Percentiles rank a stretch among this genome's conserved stretches.
phyloP scores from a whole-genome alignment of 1,140 invertebrate species.

The Augochlora pura region DNA sequence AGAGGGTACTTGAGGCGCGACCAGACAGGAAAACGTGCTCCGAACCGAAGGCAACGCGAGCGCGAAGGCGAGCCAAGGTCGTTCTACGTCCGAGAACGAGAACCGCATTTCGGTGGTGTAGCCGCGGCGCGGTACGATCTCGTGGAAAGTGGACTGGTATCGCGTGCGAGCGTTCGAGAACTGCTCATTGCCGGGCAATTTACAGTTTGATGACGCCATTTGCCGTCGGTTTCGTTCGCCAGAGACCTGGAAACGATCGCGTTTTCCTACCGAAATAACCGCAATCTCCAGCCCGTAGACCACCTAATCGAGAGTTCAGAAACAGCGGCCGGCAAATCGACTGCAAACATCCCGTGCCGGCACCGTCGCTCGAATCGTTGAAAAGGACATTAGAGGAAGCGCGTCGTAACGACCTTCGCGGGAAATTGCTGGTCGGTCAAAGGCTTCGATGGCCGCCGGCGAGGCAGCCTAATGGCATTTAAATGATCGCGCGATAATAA shows the following conservation, averaged over 20 bases:
- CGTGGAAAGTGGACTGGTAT: conserved; percentile 29
- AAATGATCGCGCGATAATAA: background rate
- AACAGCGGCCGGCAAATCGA: background rate
- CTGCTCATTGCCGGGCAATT: background rate
- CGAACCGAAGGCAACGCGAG: conserved; percentile 33
- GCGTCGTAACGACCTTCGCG: background rate
- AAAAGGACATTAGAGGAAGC: background rate
- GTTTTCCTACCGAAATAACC: too few relatives aligned
- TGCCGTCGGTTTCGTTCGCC: background rate
- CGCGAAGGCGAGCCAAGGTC: conserved; percentile 34
- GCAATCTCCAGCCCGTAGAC: too few relatives aligned
- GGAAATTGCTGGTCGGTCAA: background rate
- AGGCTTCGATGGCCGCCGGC: too few relatives aligned
- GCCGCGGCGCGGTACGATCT: background rate
- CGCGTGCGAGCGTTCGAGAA: background rate
- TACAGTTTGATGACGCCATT: conserved; percentile 16
- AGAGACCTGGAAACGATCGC: background rate
- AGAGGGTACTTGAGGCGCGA: conserved; percentile 16
- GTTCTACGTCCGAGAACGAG: conserved; percentile 45
- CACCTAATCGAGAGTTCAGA: too few relatives aligned
- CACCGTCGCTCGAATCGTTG: background rate
- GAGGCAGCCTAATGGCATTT: background rate
- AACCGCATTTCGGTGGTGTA: conserved; percentile 32
- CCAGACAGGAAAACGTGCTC: conserved; percentile 22
- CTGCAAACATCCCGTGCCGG: background rate